Evolutionary conservation across 2,888 invertebrate species (phyloP).

Genomic region (Dorcus hopei): DNA sequence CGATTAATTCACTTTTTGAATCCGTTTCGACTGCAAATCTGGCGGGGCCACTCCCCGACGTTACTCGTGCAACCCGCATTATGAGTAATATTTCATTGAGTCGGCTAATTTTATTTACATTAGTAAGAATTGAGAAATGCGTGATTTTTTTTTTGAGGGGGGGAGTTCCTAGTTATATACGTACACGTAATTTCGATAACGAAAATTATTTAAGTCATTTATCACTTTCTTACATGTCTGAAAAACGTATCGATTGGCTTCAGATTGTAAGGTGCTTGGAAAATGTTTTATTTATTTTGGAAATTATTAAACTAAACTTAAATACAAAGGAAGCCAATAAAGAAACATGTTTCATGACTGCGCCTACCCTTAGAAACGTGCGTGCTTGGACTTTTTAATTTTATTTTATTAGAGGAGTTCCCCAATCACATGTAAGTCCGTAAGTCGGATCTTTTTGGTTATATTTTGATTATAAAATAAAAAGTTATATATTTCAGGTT

Average conservation of each 20-base stretch:
- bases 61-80: constrained; percentile 2
- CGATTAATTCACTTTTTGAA: constrained; percentile 20
- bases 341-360: too few species aligned
- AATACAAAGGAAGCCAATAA: too few species aligned
- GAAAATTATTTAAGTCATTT: background rate
- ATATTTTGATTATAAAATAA: background rate
- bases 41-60: background rate
- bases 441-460: background rate
- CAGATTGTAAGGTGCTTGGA: too few species aligned
- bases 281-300: too few species aligned
- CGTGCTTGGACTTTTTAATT: too few species aligned
- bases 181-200: background rate
- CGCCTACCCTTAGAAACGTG: too few species aligned
- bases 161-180: background rate
- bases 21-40: constrained; percentile 14
- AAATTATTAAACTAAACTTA: too few species aligned
- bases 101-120: constrained; percentile 26
- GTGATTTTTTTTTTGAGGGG: background rate
- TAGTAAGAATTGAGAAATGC: constrained; percentile 7
- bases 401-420: too few species aligned
- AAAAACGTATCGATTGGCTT: background rate
- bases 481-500: background rate
- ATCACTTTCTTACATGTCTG: background rate
- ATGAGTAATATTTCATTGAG: constrained; percentile 13
- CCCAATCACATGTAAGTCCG: too few species aligned